Base-by-base conservation (phyloP, 2,888 invertebrate genomes). In the Callinectes sapidus region DNA sequence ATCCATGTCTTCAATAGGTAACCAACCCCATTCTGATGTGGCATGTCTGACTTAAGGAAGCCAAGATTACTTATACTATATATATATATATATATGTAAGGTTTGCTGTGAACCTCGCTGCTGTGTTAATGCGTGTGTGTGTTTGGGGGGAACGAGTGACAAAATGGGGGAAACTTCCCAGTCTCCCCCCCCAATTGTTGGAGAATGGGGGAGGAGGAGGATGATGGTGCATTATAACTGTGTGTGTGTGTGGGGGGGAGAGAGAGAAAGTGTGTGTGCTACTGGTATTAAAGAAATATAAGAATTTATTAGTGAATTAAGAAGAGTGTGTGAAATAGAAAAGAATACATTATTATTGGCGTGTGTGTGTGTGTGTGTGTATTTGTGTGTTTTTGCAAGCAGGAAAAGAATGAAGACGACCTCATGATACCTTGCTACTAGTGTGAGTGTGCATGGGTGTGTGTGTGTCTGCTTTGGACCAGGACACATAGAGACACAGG, bases 281-380 rank as follows among this genome's bases (percentile, higher is more conserved):
- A 39, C 5, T 39, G 5, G 39, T 39, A 39, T 39, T 2, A 39
- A 39, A 39, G 61, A 61, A 61, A 23, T 61, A 23, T 61, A 48
- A 48, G 48, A 48, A 48, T 48, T 48, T 48, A 48, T 48, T 48
- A 48, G 48, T 48, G 5, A 48, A 48, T 48, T 48, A 8, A 61
- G 18, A 61, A 23, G 61, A 61, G 23, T 81, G 81, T 16, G 35
- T 16, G 81, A 16, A 16, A 13, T 23, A 71, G 6, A 71, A 71
- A 13, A n/a, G n/a, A 13, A n/a, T 71, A 13, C n/a, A 28, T 71
- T 71, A n/a, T 71, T 71, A n/a, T 66, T 23, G 13, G 71, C n/a
- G n/a, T 71, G 71, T 71, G n/a, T 71, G 71, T 71, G 71, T 13
- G 28, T 81, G 81, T 81, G 35, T 35, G 35, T 81, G 81, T 81